Evolutionary conservation across 1,140 invertebrate genomes (phyloP).

Genomic region (Pogonognathellus flavescens): DNA sequence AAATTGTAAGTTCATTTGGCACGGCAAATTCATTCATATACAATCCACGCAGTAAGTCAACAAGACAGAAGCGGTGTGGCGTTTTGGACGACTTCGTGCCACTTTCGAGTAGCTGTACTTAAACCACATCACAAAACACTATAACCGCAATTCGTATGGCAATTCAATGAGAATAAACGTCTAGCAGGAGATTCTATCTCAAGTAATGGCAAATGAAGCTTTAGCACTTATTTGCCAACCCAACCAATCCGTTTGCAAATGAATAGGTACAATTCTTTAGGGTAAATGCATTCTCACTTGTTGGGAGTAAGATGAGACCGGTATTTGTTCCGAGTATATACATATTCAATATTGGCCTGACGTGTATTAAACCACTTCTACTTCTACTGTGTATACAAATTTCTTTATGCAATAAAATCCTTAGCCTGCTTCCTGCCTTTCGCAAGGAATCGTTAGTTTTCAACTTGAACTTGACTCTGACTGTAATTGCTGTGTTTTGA

Average conservation of each 20-base stretch:
- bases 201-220: neutral
- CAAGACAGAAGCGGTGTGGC: neutral
- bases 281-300: too few species aligned
- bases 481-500: constrained; percentile 11
- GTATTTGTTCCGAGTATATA: neutral
- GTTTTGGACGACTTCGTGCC: constrained; percentile 18
- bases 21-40: neutral
- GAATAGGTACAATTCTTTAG: neutral
- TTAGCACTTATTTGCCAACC: neutral
- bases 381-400: neutral
- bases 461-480: constrained; percentile 30
- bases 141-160: neutral
- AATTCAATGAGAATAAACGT: constrained; percentile 9
- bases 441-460: constrained; percentile 14
- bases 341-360: neutral
- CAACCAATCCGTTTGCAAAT: neutral
- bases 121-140: neutral
- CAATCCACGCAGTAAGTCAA: constrained; percentile 13
- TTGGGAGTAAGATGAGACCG: neutral
- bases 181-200: neutral
- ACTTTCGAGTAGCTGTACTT: neutral
- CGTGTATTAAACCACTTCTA: neutral
- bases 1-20: constrained; percentile 12
- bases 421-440: constrained; percentile 18
- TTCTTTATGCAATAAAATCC: neutral